Base-by-base conservation (phyloP, 2,797 vertebrate species). In the Semotilus atromaculatus region DNA sequence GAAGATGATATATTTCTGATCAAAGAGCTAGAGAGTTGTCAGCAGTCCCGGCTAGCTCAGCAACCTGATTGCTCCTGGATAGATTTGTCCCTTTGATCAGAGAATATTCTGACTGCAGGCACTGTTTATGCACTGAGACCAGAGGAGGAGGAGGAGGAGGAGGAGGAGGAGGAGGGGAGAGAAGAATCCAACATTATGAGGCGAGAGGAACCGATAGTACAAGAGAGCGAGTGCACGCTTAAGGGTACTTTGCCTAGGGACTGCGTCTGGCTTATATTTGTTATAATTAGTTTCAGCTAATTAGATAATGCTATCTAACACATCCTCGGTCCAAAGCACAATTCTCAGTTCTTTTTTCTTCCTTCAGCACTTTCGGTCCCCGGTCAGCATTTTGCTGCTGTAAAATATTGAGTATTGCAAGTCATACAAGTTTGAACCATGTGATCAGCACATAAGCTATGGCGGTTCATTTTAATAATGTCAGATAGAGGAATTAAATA, bases 1-100 rank as follows among this genome's bases (percentile, higher is more conserved):
- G 95, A 94, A 95, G 94, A 95, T 96, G 96, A 96, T 94, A 94
- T 94, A 92, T 95, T 95, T 95, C 92, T 97, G 96, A 96, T 96
- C 96, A 97, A 98, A 97, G 97, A 95, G 89, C 93, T 94, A 91
- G 91, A 23, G 89, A 92, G 92, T 95, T 95, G 93, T 95, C 96
- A 96, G 94, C 94, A 95, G 93, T 91, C 93, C 91, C 89, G 91
- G 92, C 95, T 94, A 94, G 93, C 75, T 0, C 90, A 91, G 93
- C 90, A 95, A 94, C 94, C 93, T 94, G 95, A 95, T 95, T 97
- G 94, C 94, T 96, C 90, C 89, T 94, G 95, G 93, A 92, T 94
- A 95, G 94, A 90, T 92, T 93, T 91, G 91, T 73, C 88, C 92
- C 96, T 97, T 97, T 99, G 97, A 97, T 96, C 96, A 95, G 92